phyloP scores from a whole-genome alignment of 2,797 vertebrate species.

The Fratercula arctica region DNA sequence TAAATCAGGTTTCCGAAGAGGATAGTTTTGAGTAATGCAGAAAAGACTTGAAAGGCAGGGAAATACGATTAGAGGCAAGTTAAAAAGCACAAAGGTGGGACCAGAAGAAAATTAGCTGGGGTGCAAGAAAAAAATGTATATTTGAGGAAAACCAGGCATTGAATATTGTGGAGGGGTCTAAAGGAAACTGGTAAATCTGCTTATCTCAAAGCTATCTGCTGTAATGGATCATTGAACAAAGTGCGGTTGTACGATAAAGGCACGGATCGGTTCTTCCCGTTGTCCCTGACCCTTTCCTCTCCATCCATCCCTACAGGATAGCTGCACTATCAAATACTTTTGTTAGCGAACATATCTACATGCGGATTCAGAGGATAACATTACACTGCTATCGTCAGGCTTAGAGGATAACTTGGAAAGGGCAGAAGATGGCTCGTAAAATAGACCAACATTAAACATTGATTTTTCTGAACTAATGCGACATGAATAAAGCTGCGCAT shows the following conservation, averaged over 20 bases:
- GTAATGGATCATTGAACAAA: background rate
- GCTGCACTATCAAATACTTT: background rate
- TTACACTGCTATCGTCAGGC: background rate
- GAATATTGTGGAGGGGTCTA: background rate
- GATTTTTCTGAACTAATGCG: background rate
- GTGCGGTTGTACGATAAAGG: background rate
- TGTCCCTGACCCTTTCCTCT: background rate
- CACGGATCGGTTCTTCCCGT: accelerated
- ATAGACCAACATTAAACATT: background rate
- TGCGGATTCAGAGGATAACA: background rate
- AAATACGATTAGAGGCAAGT: background rate
- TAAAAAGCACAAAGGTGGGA: background rate
- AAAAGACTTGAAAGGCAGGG: background rate
- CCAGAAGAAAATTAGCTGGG: background rate
- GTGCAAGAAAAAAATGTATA: background rate
- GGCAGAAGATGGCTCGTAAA: accelerated
- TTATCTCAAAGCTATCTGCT: background rate
- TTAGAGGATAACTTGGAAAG: background rate
- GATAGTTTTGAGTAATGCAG: background rate
- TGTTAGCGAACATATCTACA: background rate
- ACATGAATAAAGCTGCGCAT: background rate
- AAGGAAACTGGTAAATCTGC: background rate
- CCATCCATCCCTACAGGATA: background rate
- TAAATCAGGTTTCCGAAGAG: background rate
- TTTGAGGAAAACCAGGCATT: background rate